Evolutionary conservation across 2,113 vertebrate species (phyloP).

Genomic region (Pterocles gutturalis): DNA sequence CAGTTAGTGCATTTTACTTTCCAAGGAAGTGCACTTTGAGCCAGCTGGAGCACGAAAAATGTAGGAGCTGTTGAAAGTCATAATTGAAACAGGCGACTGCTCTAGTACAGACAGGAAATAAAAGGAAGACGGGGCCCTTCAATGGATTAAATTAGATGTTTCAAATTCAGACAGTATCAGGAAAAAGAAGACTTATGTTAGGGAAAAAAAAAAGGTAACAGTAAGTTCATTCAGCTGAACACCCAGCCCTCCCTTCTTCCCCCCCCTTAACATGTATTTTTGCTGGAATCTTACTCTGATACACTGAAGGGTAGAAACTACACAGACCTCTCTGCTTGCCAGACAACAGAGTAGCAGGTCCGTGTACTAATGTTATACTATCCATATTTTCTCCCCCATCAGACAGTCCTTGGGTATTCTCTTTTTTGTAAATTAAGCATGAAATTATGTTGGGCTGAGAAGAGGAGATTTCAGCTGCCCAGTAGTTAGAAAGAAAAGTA

Average conservation of each 20-base stretch:
- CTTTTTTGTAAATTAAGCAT: slow-evolving; percentile 72
- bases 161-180: slow-evolving; percentile 93
- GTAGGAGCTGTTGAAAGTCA: slow-evolving; percentile 87
- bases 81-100: slow-evolving; percentile 99
- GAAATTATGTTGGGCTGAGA: slow-evolving; percentile 70
- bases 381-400: slow-evolving; percentile 41
- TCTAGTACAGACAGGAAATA: slow-evolving; percentile 97
- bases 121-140: slow-evolving; percentile 94
- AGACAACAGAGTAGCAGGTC: slow-evolving; percentile 62
- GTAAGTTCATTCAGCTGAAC: slow-evolving; percentile 94
- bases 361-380: slow-evolving; percentile 38
- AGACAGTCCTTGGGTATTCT: slow-evolving; percentile 60
- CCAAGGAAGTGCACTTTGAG: slow-evolving; percentile 83
- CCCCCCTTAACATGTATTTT: slow-evolving; percentile 72
- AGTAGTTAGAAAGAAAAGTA: slow-evolving; percentile 64
- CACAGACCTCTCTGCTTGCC: slow-evolving; percentile 40
- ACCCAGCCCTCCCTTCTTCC: slow-evolving; percentile 26
- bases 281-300: slow-evolving; percentile 72
- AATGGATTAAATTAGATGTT: slow-evolving; percentile 94
- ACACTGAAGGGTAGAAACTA: slow-evolving; percentile 66
- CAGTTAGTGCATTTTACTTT: slow-evolving; percentile 84
- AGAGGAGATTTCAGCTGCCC: slow-evolving; percentile 73
- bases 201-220: slow-evolving; percentile 89
- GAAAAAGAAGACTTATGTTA: slow-evolving; percentile 88
- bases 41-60: slow-evolving; percentile 84